Conservation (phyloP, 1,140 invertebrate species). For the Pteromalus puparum region DNA sequence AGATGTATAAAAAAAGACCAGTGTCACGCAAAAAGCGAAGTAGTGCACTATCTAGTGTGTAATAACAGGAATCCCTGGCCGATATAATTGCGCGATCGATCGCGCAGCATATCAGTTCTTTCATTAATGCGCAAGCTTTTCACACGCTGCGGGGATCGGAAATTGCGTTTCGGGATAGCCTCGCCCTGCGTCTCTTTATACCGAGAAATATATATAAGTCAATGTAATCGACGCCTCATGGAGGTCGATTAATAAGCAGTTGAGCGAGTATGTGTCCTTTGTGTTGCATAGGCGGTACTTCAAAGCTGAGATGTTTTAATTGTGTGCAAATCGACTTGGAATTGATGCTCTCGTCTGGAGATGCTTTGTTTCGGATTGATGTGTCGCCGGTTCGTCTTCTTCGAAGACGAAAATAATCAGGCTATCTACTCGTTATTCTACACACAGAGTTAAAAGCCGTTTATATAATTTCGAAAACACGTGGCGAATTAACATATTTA, state of each 20-base stretch:
- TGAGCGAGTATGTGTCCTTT: background rate
- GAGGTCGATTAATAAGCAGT: conserved; percentile 2
- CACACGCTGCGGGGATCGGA: conserved; percentile 21
- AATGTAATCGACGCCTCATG: background rate
- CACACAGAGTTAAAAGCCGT: background rate
- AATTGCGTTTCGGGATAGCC: conserved; percentile 21
- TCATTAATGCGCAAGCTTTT: conserved; percentile 31
- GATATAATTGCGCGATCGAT: conserved; percentile 36
- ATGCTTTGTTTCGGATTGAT: background rate
- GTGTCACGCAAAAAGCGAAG: background rate
- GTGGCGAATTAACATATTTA: background rate
- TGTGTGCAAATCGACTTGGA: conserved; percentile 17
- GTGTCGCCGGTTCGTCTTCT: background rate
- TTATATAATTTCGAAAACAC: background rate
- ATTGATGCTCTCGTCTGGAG: background rate
- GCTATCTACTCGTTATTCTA: background rate
- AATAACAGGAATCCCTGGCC: conserved; percentile 4
- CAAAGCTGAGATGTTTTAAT: conserved; percentile 16
- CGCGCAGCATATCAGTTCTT: background rate
- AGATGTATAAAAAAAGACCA: conserved; percentile 1
- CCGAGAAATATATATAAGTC: background rate
- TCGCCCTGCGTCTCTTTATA: background rate
- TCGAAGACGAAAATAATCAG: background rate
- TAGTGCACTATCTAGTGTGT: background rate
- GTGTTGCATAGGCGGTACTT: background rate